Conservation (phyloP, 2,113 vertebrate species). For the Indicator maculatus region DNA sequence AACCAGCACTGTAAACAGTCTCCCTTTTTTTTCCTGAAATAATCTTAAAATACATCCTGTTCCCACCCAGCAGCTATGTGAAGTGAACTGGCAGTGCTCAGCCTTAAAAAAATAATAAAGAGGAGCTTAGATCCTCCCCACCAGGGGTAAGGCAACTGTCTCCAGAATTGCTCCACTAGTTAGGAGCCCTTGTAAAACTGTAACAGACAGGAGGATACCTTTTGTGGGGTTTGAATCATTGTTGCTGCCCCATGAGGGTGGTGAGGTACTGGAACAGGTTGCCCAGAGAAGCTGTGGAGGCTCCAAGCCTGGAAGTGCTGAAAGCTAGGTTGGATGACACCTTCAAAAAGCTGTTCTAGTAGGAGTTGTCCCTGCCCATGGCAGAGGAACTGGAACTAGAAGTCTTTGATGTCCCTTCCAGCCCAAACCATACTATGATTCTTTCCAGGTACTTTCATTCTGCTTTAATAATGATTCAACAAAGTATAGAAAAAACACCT, state of each 20-base stretch:
- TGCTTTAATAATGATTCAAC: background rate
- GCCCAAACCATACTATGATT: background rate
- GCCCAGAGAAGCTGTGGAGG: too few species aligned
- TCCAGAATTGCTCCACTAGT: background rate
- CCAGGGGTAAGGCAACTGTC: background rate
- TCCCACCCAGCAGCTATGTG: background rate
- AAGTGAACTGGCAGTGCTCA: background rate
- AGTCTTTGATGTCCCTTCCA: too few species aligned
- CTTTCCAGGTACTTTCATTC: background rate
- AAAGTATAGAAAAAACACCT: background rate
- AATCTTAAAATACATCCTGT: background rate
- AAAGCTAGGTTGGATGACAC: too few species aligned
- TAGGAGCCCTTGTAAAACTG: background rate
- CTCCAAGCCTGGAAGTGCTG: too few species aligned
- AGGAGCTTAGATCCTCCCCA: background rate
- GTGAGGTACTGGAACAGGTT: too few species aligned
- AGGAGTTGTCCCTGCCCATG: too few species aligned
- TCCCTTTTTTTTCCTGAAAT: background rate
- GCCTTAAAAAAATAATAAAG: background rate
- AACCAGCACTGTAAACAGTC: background rate
- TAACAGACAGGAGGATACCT: background rate
- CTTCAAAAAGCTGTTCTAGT: too few species aligned
- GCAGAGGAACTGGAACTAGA: too few species aligned
- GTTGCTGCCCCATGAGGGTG: too few species aligned
- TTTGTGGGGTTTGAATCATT: background rate